Evolutionary conservation across 2,888 invertebrate species (phyloP).

Genomic region (Caenorhabditis doughertyi): DNA sequence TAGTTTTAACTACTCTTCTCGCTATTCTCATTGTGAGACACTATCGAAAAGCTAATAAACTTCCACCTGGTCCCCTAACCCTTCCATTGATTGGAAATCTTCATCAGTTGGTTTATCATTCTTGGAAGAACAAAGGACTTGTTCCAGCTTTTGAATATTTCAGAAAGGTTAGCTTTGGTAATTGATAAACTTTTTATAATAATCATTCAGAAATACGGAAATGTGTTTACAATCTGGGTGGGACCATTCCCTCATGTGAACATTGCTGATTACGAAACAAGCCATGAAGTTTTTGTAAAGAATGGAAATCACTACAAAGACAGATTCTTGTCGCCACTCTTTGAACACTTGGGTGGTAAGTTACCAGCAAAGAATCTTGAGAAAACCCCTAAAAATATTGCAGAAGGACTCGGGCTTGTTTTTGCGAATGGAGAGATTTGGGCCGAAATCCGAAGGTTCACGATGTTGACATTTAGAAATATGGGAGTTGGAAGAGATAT

Average conservation of each 20-base stretch:
- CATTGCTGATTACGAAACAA: conserved; percentile 10
- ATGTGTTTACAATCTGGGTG: conserved; percentile 34
- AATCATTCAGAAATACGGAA: conserved; percentile 21
- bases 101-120: conserved; percentile 34
- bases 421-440: conserved; percentile 19
- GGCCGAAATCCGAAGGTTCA: conserved; percentile 33
- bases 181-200: background rate
- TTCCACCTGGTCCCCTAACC: conserved; percentile 49
- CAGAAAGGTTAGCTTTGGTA: background rate
- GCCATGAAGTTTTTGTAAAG: conserved; percentile 29
- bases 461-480: conserved; percentile 6
- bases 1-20: too few relatives aligned
- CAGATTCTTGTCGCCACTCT: conserved; percentile 25
- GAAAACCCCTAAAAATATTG: background rate
- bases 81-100: conserved; percentile 55
- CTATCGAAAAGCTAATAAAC: background rate
- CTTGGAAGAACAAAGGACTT: conserved; percentile 14
- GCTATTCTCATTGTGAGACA: background rate
- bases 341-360: conserved; percentile 8
- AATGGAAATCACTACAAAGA: conserved; percentile 20
- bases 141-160: conserved; percentile 28
- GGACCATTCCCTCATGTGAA: conserved; percentile 14
- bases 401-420: background rate
- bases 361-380: background rate
- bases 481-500: conserved; percentile 24